phyloP scores from a whole-genome alignment of 2,797 vertebrate genomes.

The Pangasius djambal region DNA sequence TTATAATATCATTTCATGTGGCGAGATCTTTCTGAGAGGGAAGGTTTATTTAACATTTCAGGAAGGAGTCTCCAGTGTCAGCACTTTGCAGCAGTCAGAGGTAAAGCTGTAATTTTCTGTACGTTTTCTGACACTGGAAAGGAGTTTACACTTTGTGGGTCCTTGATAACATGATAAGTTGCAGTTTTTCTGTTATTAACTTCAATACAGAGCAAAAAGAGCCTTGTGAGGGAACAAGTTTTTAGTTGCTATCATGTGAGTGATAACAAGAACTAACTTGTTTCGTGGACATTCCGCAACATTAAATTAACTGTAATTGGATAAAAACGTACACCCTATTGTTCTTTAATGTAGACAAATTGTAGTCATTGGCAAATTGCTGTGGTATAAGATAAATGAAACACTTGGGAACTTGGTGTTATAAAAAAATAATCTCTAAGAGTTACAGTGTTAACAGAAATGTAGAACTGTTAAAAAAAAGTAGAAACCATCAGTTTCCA shows the following conservation, averaged over 20 bases:
- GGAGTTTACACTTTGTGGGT: background rate
- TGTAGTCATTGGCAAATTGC: background rate
- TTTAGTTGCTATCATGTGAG: no score
- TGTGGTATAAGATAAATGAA: background rate
- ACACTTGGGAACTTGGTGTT: background rate
- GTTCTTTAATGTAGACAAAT: background rate
- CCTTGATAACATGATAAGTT: background rate
- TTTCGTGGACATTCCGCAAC: no score
- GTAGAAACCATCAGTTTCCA: background rate
- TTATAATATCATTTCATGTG: background rate
- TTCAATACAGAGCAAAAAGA: background rate
- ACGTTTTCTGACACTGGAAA: background rate
- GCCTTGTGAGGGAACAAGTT: no score
- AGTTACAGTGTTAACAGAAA: background rate
- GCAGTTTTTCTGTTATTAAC: background rate
- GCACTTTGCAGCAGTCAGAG: background rate
- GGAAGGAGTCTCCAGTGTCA: background rate
- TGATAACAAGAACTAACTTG: no score
- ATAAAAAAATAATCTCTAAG: background rate
- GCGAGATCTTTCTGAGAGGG: background rate
- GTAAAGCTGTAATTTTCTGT: background rate
- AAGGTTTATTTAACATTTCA: background rate
- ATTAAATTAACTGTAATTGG: no score
- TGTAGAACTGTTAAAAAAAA: background rate
- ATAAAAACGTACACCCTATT: background rate